Conservation (phyloP, 2,797 vertebrate genomes). For the Spondyliosoma cantharus region DNA sequence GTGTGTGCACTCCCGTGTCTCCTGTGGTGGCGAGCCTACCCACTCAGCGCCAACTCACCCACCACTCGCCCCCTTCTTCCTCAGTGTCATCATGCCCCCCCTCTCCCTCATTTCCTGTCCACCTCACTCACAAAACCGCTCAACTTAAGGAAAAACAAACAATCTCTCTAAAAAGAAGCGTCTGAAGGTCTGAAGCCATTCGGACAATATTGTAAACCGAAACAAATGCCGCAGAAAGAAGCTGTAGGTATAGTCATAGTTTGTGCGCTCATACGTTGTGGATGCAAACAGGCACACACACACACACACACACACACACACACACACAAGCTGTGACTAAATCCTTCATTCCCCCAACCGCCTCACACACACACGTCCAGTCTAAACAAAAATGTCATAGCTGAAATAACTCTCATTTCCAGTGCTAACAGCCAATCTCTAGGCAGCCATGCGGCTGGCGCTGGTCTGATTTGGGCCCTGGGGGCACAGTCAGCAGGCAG, state of each 20-base stretch:
- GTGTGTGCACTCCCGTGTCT: conserved; percentile 46
- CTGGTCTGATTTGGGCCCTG: conserved; percentile 97
- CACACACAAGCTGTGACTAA: conserved; percentile 63
- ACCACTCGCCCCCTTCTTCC: conserved; percentile 46
- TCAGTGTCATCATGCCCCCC: conserved; percentile 43
- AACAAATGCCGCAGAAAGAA: conserved; percentile 58
- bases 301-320: conserved; percentile 21
- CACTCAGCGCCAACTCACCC: conserved; percentile 49
- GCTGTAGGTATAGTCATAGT: conserved; percentile 45
- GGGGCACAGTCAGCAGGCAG: conserved; percentile 94
- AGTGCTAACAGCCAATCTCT: conserved; percentile 99
- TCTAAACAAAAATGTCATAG: conserved; percentile 97
- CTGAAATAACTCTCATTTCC: conserved; percentile 99
- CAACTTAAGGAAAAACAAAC: conserved; percentile 67
- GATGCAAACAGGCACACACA: conserved; percentile 29
- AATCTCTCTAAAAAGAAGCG: conserved; percentile 51
- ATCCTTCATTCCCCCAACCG: conserved; percentile 61
- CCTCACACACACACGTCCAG: conserved; percentile 75
- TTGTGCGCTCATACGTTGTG: conserved; percentile 11
- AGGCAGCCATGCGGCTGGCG: conserved; percentile 82
- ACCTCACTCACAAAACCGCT: conserved; percentile 61
- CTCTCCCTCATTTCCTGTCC: conserved; percentile 65
- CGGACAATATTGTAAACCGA: conserved; percentile 64
- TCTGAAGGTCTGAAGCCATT: conserved; percentile 50
- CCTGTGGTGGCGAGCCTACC: conserved; percentile 54